phyloP scores from a whole-genome alignment of 1,140 invertebrate species.

The Plectus sambesii region DNA sequence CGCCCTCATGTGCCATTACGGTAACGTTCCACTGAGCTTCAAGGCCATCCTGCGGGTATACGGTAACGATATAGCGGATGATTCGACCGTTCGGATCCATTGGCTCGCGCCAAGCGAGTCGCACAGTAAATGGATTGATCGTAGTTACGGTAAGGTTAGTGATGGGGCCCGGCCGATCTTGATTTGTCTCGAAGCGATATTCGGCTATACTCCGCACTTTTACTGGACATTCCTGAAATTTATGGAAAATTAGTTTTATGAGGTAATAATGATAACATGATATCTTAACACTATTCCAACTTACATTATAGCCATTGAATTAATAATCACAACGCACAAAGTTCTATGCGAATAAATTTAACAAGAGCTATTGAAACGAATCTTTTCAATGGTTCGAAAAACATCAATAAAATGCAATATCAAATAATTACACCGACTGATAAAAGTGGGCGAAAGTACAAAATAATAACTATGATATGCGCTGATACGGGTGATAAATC shows the following conservation, averaged over 20 bases:
- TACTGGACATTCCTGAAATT: slow-evolving; percentile 22
- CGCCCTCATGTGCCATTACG: slow-evolving; percentile 18
- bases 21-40: slow-evolving; percentile 27
- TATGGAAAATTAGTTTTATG: slow-evolving; percentile 10
- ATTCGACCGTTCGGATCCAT: slow-evolving; percentile 34
- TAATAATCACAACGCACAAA: no score
- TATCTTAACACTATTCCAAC: no score
- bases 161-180: slow-evolving; percentile 29
- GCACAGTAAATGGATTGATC: slow-evolving; percentile 39
- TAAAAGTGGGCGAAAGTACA: no score
- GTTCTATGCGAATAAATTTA: slow-evolving; percentile 23
- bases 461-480: no score
- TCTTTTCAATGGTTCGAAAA: no score
- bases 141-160: slow-evolving; percentile 26
- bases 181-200: slow-evolving; percentile 24
- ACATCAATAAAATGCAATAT: no score
- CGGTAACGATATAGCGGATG: slow-evolving; percentile 26
- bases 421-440: no score
- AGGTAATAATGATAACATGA: no score
- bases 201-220: slow-evolving; percentile 26
- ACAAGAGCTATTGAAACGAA: no score
- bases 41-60: slow-evolving; percentile 17
- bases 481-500: background rate
- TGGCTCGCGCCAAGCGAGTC: slow-evolving; percentile 33
- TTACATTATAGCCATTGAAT: no score